phyloP scores from a whole-genome alignment of 2,113 vertebrate species.

The Phylloscopus trochilus region DNA sequence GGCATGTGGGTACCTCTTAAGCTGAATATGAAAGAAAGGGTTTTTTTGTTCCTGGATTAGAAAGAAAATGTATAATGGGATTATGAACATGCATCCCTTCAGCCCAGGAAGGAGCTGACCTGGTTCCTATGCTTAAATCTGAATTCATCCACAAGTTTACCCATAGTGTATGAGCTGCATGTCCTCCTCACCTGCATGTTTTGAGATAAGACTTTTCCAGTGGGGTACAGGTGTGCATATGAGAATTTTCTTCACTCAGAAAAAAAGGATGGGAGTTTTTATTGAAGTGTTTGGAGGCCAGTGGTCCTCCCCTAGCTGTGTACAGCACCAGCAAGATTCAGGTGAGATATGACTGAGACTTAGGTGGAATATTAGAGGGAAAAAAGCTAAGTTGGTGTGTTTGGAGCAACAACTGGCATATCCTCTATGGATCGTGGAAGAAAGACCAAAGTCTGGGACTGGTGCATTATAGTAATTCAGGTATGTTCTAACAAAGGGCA shows the following conservation, averaged over 20 bases:
- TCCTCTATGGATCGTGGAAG: fast-evolving
- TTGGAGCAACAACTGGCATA: background rate
- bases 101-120: background rate
- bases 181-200: background rate
- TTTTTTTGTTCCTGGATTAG: background rate
- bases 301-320: background rate
- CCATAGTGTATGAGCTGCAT: fast-evolving
- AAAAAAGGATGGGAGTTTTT: background rate
- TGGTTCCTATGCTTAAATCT: background rate
- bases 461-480: background rate
- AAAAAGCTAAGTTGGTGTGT: background rate
- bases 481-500: background rate
- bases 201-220: background rate
- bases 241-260: background rate
- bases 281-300: background rate
- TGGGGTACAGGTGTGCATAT: fast-evolving
- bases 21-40: background rate
- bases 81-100: background rate
- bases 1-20: background rate
- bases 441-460: background rate
- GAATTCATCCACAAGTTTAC: background rate
- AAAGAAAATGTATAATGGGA: background rate
- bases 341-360: background rate
- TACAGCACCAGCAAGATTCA: fast-evolving
- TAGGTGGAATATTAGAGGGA: background rate